These are phyloP conservation scores for Drosophila glabriapex DNA, from an alignment of 2,888 invertebrate genomes.

Conservation along the genomic window DNA sequence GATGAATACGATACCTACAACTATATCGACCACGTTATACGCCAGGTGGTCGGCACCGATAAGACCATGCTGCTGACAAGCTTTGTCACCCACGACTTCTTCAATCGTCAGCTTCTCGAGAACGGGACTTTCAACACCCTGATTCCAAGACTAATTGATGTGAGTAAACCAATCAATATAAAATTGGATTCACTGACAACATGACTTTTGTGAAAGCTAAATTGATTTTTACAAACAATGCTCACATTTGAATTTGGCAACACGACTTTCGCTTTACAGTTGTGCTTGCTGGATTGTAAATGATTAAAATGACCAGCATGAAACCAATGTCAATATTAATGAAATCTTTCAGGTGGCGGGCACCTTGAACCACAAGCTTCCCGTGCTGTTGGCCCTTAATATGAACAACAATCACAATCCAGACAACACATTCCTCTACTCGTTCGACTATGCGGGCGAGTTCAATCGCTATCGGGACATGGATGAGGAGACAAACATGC, in stretches of 20 bases:
- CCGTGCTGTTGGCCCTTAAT: slow-evolving; percentile 84
- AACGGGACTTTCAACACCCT: slow-evolving; percentile 85
- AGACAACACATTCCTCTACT: slow-evolving; percentile 86
- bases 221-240: not conserved
- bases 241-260: not conserved
- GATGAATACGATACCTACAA: slow-evolving; percentile 78
- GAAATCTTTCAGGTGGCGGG: slow-evolving; percentile 85
- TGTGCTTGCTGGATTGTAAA: not conserved
- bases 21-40: slow-evolving; percentile 82
- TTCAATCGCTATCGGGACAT: slow-evolving; percentile 85
- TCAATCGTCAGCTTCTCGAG: slow-evolving; percentile 83
- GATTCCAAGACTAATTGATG: slow-evolving; percentile 86
- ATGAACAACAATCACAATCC: slow-evolving; percentile 83
- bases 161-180: slow-evolving; percentile 70
- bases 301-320: not conserved
- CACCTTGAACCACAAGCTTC: slow-evolving; percentile 86
- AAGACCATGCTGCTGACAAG: slow-evolving; percentile 85
- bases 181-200: not conserved
- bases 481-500: slow-evolving; percentile 84
- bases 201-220: not conserved
- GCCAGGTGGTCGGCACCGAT: slow-evolving; percentile 84
- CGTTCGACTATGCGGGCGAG: slow-evolving; percentile 86
- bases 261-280: not conserved
- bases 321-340: not conserved
- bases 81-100: slow-evolving; percentile 85